phyloP scores from a whole-genome alignment of 2,888 invertebrate species.

The Marasmarcha lunaedactyla region DNA sequence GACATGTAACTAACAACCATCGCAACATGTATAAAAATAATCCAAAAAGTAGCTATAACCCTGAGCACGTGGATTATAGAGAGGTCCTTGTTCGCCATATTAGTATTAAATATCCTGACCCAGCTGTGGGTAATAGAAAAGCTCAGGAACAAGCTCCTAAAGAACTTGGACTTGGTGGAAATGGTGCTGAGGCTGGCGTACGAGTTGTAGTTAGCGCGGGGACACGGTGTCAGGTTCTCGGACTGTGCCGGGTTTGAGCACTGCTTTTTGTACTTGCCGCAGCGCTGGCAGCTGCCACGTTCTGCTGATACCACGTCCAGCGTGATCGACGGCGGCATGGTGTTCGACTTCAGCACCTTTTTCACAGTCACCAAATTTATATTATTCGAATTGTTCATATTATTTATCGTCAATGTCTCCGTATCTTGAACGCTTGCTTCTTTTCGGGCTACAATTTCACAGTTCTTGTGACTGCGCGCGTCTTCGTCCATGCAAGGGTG shows the following conservation, averaged over 20 bases:
- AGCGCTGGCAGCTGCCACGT: constrained; percentile 43
- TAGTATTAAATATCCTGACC: constrained; percentile 51
- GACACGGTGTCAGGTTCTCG: constrained; percentile 32
- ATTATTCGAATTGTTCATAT: constrained; percentile 28
- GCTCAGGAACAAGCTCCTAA: constrained; percentile 40
- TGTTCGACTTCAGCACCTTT: constrained; percentile 26
- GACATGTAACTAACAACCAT: constrained; percentile 75
- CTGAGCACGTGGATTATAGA: constrained; percentile 72
- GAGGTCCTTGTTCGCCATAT: constrained; percentile 60
- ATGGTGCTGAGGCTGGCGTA: constrained; percentile 38
- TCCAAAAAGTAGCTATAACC: constrained; percentile 74
- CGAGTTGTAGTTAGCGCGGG: constrained; percentile 39
- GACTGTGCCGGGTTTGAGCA: constrained; percentile 29
- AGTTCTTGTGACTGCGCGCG: constrained; percentile 20
- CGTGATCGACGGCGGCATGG: constrained; percentile 43
- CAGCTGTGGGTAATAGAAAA: constrained; percentile 52
- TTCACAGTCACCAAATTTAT: constrained; percentile 37
- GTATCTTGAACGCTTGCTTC: constrained; percentile 19
- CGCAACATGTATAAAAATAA: constrained; percentile 73
- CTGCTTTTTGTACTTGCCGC: constrained; percentile 55
- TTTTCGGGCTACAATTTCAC: constrained; percentile 14
- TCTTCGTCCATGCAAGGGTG: constrained; percentile 18
- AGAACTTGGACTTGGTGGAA: constrained; percentile 29
- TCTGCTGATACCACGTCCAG: constrained; percentile 47
- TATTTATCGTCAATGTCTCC: constrained; percentile 23